These are phyloP conservation scores for Drosophila auraria DNA, from an alignment of 1,140 invertebrate species.

Conservation along the genomic window DNA sequence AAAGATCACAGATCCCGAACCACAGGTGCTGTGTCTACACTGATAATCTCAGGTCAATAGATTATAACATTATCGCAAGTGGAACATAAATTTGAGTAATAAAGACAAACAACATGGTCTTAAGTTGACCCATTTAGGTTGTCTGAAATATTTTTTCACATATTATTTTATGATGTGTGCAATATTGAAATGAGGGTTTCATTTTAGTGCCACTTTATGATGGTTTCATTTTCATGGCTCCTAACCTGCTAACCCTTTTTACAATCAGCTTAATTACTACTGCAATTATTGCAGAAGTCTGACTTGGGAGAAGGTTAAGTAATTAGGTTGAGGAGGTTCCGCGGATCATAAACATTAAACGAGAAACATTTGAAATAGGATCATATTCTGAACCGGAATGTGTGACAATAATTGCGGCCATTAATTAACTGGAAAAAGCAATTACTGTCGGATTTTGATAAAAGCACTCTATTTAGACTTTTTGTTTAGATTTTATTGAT, in stretches of 20 bases:
- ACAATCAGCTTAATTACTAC: slow-evolving; percentile 1
- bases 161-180: slow-evolving; percentile 15
- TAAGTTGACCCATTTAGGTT: slow-evolving; percentile 18
- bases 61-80: slow-evolving; percentile 15
- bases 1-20: slow-evolving; percentile 5
- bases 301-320: slow-evolving; percentile 20
- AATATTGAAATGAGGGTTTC: slow-evolving; percentile 12
- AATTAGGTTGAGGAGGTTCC: neutral
- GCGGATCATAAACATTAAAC: neutral
- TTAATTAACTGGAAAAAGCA: slow-evolving; percentile 1
- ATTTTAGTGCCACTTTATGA: neutral
- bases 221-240: slow-evolving; percentile 11
- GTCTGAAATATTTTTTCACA: neutral
- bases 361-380: neutral
- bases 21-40: slow-evolving; percentile 19
- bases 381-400: neutral
- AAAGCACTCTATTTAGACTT: neutral
- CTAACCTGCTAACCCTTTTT: slow-evolving; percentile 25
- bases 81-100: neutral
- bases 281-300: slow-evolving; percentile 5
- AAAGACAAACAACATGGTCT: neutral
- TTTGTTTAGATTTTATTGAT: neutral
- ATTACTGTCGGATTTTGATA: neutral
- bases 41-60: slow-evolving; percentile 21
- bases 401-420: neutral